Base-by-base conservation (phyloP, 2,888 invertebrate genomes). In the Lepidocyrtoides sp. region DNA sequence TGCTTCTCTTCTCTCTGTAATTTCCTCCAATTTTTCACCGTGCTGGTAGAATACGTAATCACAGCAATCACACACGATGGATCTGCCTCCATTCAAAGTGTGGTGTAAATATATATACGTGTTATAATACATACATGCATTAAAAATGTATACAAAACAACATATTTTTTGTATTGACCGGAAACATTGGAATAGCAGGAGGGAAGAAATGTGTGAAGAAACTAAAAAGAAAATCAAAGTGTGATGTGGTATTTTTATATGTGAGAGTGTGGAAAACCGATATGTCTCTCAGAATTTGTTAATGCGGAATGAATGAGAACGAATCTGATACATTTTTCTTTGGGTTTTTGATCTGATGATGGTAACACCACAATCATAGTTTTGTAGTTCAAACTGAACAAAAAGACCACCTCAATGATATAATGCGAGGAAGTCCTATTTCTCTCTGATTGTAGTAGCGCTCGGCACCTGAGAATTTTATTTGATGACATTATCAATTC, bases 21-120 rank as follows among this genome's bases (percentile, higher is more conserved):
- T 87, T 87, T 87, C 77, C 75, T 83, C 87, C 87, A 79, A 87
- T 87, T 87, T 87, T 87, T 87, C 79, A 77, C 66, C 60, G n/a
- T 87, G 48, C 77, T 60, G 44, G 17, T 87, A 20, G 87, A 87
- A 87, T 87, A 79, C 87, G 87, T 87, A 87, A 87, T 87, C 87
- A 60, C 77, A 36, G 66, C 66, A 66, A 32, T 66, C 66, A 32
- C 32, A 32, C 66, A 66, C n/a, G n/a, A 57, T 51, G 54, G 2
- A 10, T 60, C 57, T 32, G 14, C n/a, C 4, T 10, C 26, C 23
- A 32, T 23, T 10, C 29, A 32, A 66, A 0, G 7, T 17, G 23
- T 51, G n/a, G 29, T 48, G 79, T n/a, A 5, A 8, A 44, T 48
- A 41, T 14, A 79, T 79, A 48, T 14, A 26, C 20, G 20, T 12